phyloP scores from a whole-genome alignment of 92 coral and sea anemone genomes.

The Virgularia gustaviana region DNA sequence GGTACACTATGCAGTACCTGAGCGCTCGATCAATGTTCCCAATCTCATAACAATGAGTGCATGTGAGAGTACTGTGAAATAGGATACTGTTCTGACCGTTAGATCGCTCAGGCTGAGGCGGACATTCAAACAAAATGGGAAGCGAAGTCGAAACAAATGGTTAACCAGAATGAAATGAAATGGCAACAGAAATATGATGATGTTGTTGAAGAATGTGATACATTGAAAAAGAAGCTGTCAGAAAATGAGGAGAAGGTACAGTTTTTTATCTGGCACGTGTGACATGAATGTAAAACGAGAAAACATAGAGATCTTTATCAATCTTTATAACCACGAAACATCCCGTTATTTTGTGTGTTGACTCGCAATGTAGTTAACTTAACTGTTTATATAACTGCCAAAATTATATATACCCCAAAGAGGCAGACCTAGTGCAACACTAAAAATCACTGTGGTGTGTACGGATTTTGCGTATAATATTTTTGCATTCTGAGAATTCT shows the following conservation, averaged over 20 bases:
- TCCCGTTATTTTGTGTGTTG: no score
- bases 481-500: no score
- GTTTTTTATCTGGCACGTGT: background rate
- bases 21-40: background rate
- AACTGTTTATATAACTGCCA: no score
- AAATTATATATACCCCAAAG: no score
- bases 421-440: no score
- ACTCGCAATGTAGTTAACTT: no score
- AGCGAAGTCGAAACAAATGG: constrained; percentile 86
- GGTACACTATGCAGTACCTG: background rate
- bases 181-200: constrained; percentile 82
- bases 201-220: constrained; percentile 74
- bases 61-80: no score
- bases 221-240: constrained; percentile 48
- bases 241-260: constrained; percentile 79
- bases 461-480: no score
- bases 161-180: constrained; percentile 71
- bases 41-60: no score
- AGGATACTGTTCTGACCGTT: background rate
- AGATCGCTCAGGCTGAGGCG: constrained; percentile 74
- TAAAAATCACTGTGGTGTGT: no score
- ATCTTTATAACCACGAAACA: background rate
- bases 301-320: background rate
- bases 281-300: background rate
- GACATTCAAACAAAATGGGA: constrained; percentile 84